These are phyloP conservation scores for Entomyzon cyanotis DNA, from an alignment of 2,113 vertebrate genomes.

Conservation along the genomic window DNA sequence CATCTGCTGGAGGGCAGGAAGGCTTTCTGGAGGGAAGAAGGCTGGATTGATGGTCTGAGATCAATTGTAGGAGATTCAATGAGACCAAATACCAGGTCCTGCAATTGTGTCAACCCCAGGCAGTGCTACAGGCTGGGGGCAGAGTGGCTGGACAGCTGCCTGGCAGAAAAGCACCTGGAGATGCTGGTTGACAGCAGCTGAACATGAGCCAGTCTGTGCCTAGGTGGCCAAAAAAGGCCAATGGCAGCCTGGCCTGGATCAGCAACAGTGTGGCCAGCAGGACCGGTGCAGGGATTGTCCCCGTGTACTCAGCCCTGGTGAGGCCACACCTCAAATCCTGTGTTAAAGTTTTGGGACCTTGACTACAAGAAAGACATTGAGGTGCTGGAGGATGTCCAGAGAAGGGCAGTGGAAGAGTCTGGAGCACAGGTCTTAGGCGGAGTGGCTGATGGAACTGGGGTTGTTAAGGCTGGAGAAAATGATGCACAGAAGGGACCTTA, in stretches of 20 bases:
- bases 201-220: background rate
- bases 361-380: background rate
- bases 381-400: background rate
- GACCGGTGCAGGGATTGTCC: background rate
- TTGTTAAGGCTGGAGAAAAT: background rate
- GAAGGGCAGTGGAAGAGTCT: accelerated
- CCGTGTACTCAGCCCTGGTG: background rate
- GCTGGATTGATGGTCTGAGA: background rate
- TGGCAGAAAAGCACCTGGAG: background rate
- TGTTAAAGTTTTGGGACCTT: background rate
- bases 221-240: background rate
- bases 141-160: background rate
- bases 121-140: background rate
- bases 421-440: background rate
- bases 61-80: background rate
- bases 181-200: background rate
- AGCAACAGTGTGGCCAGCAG: background rate
- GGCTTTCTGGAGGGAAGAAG: background rate
- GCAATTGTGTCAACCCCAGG: background rate
- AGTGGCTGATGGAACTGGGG: too few species aligned
- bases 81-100: background rate
- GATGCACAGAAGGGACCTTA: background rate
- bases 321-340: background rate
- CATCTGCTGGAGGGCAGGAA: background rate
- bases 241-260: accelerated